Base-by-base conservation (phyloP, 2,888 invertebrate genomes). In the Hyposoter didymator region DNA sequence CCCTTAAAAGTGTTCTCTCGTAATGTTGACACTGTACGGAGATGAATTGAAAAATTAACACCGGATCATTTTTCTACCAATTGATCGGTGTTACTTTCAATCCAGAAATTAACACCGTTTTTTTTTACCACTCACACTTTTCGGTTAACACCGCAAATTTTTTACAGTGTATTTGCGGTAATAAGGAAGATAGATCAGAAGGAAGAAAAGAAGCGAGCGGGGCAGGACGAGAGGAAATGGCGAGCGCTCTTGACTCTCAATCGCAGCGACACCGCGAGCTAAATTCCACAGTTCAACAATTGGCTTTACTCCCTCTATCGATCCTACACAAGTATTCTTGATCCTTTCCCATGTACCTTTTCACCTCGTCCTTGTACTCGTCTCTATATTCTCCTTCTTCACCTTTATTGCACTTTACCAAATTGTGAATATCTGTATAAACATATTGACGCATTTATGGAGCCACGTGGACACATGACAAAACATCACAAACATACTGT, bases 381-480 rank as follows among this genome's bases (percentile, higher is more conserved):
- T 32, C 94, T 94, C 94, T 94, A 78, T 95, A 78, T 95, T 94
- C 94, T 94, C 94, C 94, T 94, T 94, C 95, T 94, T 95, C 94
- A 94, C 93, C 93, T 92, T 94, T 92, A n/a, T n/a, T 94, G 93
- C 94, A 94, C 94, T 94, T 2, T 2, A 95, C 94, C 95, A 95
- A 94, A 45, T 52, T 47, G n/a, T 73, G 67, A 47, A 76, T 80
- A 80, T 84, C 74, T 55, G 47, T 52, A 14, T 76, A 55, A 74
- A 47, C 39, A 66, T 17, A 55, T 22, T 39, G 67, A 67, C 47
- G 47, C 69, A 52, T 17, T 49, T 49, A 47, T 45, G 8, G 45
- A 45, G 17, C 22, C 45, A 69, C 55, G n/a, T 49, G 22, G 47
- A 19, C n/a, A 28, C 28, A 28, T 28, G 1, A 28, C 28, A 28